These are phyloP conservation scores for Erythrolamprus reginae DNA, from an alignment of 2,113 vertebrate genomes.

Conservation along the genomic window DNA sequence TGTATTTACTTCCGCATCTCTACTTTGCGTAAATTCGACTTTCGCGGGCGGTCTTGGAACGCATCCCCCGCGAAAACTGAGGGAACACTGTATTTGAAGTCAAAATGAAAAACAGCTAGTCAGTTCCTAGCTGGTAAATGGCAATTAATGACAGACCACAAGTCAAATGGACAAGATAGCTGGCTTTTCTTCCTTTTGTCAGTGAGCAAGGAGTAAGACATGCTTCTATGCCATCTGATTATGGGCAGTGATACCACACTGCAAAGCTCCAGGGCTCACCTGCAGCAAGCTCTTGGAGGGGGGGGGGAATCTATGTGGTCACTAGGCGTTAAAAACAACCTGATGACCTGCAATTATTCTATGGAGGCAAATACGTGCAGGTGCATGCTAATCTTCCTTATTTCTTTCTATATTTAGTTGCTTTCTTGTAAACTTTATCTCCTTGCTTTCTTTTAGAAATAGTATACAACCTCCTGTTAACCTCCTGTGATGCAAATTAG, in stretches of 20 bases:
- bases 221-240: not conserved
- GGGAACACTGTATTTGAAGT: too few relatives aligned
- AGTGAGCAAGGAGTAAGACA: not conserved
- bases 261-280: not conserved
- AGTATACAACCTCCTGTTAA: not conserved
- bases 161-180: not conserved
- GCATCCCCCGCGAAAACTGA: too few relatives aligned
- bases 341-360: not conserved
- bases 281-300: not conserved
- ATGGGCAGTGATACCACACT: not conserved
- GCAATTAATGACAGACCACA: not conserved
- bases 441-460: not conserved
- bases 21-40: too few relatives aligned
- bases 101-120: not conserved
- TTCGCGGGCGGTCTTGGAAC: too few relatives aligned
- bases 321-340: not conserved
- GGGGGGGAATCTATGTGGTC: not conserved
- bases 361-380: not conserved
- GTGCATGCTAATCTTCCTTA: not conserved
- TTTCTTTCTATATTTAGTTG: not conserved
- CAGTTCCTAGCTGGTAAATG: not conserved
- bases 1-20: too few relatives aligned
- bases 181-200: not conserved
- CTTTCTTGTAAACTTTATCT: not conserved
- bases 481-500: not conserved